These are phyloP conservation scores for Conopomorpha cramerella DNA, from an alignment of 1,140 invertebrate genomes.

Conservation along the genomic window DNA sequence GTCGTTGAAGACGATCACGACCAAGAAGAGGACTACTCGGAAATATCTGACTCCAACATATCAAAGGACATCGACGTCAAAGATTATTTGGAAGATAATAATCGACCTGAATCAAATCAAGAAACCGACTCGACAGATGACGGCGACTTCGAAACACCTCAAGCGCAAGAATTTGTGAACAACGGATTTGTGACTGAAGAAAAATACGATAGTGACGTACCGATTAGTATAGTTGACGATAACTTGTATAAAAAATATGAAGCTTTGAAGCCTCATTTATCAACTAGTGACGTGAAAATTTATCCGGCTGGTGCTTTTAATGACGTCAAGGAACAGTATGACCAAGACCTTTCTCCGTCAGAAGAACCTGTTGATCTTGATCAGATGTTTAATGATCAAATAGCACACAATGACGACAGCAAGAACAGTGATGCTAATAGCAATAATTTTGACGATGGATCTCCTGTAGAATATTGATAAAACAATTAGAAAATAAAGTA, in stretches of 20 bases:
- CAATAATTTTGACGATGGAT: constrained; percentile 19
- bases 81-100: constrained; percentile 8
- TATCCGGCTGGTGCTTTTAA: constrained; percentile 20
- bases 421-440: constrained; percentile 27
- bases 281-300: constrained; percentile 16
- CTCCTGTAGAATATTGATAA: constrained; percentile 24
- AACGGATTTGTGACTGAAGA: not conserved
- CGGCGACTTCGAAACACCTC: no score
- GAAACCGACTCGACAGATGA: no score
- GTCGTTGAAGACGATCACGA: constrained; percentile 3
- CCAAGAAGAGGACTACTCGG: constrained; percentile 1
- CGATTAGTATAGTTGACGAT: no score
- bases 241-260: constrained; percentile 18
- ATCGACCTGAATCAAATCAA: constrained; percentile 2
- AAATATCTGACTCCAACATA: constrained; percentile 1
- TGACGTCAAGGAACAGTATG: constrained; percentile 11
- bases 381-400: constrained; percentile 20
- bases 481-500: constrained; percentile 1
- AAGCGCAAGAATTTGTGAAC: not conserved
- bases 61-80: constrained; percentile 3
- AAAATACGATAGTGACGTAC: not conserved
- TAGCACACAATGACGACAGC: constrained; percentile 11
- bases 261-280: constrained; percentile 18
- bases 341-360: constrained; percentile 11
- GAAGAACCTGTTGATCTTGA: constrained; percentile 15